Percentiles rank a stretch among this genome's conserved stretches.
Conservation (phyloP, 2,888 invertebrate genomes). For the Achlya flavicornis region DNA sequence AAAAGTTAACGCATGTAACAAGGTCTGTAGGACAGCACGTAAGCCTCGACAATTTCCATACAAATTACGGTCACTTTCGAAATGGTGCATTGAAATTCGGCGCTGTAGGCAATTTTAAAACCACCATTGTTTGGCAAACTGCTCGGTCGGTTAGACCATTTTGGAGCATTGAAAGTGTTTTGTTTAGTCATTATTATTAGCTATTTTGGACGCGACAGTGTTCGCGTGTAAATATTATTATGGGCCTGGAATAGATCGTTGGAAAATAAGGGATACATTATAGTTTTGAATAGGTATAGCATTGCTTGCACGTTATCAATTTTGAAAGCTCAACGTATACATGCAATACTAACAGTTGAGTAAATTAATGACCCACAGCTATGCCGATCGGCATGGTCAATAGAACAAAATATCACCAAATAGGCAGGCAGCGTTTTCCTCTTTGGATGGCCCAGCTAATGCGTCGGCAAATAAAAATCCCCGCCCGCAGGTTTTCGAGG, state of each 20-base stretch:
- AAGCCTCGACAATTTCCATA: slow-evolving; percentile 72
- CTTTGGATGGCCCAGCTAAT: too few species aligned
- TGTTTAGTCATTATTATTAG: slow-evolving; percentile 11
- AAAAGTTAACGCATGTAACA: slow-evolving; percentile 67
- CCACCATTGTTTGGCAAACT: slow-evolving; percentile 59
- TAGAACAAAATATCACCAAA: too few species aligned
- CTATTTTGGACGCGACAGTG: slow-evolving; percentile 4
- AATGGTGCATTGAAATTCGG: slow-evolving; percentile 69
- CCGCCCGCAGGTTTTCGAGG: too few species aligned
- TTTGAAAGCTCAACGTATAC: neutral
- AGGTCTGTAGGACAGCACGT: slow-evolving; percentile 68
- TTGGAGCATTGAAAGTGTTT: slow-evolving; percentile 17
- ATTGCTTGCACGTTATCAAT: neutral
- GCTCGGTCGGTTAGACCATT: slow-evolving; percentile 22
- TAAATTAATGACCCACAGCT: neutral
- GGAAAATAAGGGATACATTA: neutral
- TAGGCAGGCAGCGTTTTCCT: too few species aligned
- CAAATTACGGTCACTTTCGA: slow-evolving; percentile 79
- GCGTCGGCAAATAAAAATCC: too few species aligned
- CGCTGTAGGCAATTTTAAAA: slow-evolving; percentile 55
- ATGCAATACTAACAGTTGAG: neutral
- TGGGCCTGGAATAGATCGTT: neutral
- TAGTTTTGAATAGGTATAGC: neutral
- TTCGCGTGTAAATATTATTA: neutral
- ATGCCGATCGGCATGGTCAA: too few species aligned